These are phyloP conservation scores for Martes flavigula DNA, from an alignment of 2,797 vertebrate genomes.

Conservation along the genomic window DNA sequence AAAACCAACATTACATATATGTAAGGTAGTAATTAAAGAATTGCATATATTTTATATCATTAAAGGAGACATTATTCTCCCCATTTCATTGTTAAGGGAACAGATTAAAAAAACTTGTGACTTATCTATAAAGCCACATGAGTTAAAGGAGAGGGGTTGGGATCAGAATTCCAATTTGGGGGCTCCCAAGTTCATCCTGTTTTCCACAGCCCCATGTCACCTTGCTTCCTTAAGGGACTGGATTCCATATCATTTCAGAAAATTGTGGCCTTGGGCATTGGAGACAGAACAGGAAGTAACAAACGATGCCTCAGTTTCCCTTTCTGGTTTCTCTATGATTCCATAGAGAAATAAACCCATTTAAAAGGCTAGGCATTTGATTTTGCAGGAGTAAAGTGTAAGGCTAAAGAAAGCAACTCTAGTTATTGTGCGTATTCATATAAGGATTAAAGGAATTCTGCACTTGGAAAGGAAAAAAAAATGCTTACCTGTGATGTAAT, in stretches of 20 bases:
- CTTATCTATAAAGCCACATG: neutral
- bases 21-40: neutral
- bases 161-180: neutral
- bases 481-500: slow-evolving; percentile 95
- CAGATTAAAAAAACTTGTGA: neutral
- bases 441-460: neutral
- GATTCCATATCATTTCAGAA: slow-evolving; percentile 11
- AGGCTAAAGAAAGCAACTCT: neutral
- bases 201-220: neutral
- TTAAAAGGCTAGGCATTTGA: neutral
- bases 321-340: neutral
- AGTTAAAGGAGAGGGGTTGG: neutral
- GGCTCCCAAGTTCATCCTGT: neutral
- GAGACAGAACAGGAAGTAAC: neutral
- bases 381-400: neutral
- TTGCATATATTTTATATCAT: neutral
- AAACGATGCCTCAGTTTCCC: neutral
- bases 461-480: neutral
- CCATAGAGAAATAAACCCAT: neutral
- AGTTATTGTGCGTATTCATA: neutral
- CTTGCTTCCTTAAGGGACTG: neutral
- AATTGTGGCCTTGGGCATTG: neutral
- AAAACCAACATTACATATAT: neutral
- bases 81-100: neutral
- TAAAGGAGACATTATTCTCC: neutral